Conservation (phyloP, 1,140 invertebrate species). For the Bemisia tabaci region DNA sequence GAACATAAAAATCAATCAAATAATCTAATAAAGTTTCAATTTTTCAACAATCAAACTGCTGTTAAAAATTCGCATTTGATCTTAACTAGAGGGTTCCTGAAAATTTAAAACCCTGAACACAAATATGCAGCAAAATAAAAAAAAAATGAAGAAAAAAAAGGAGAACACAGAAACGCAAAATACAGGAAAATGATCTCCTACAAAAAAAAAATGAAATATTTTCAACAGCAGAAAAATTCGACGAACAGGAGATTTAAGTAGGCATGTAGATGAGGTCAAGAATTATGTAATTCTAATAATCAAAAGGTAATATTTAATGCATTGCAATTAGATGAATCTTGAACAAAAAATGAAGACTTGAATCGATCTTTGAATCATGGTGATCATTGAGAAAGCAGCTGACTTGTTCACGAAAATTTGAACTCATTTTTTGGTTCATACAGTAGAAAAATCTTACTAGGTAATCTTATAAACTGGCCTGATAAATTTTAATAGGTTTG, state of each 20-base stretch:
- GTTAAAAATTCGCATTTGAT: background rate
- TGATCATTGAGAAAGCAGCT: too few species aligned
- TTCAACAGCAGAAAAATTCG: background rate
- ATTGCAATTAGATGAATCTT: too few species aligned
- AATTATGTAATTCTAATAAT: background rate
- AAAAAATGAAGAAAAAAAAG: background rate
- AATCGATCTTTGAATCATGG: too few species aligned
- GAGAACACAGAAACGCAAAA: background rate
- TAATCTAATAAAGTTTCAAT: background rate
- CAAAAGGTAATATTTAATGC: too few species aligned
- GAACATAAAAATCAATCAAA: background rate
- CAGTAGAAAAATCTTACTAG: too few species aligned
- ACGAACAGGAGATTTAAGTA: background rate
- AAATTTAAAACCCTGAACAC: background rate
- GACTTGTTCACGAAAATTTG: too few species aligned
- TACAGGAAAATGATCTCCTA: too few species aligned
- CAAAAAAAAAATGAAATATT: too few species aligned
- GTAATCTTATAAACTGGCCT: too few species aligned
- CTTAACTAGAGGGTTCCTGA: background rate
- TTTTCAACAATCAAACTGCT: background rate
- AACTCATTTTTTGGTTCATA: too few species aligned
- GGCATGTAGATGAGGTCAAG: background rate
- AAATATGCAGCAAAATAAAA: background rate
- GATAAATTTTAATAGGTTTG: too few species aligned
- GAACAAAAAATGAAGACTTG: too few species aligned